Evolutionary conservation across 2,888 invertebrate genomes (phyloP).

Genomic region (Cecidostiba fungosa): DNA sequence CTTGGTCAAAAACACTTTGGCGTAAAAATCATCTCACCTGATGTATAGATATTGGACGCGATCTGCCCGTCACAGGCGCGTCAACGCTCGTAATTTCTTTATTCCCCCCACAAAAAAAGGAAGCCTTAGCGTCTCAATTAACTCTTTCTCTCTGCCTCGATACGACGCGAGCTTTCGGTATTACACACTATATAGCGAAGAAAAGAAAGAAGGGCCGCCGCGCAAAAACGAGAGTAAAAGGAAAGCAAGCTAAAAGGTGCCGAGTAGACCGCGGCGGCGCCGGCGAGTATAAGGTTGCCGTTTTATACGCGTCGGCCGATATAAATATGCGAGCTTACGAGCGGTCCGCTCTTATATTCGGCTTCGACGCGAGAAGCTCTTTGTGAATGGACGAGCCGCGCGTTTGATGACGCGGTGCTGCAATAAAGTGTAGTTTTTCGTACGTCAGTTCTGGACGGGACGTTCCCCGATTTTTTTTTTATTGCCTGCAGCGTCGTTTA

Average conservation of each 20-base stretch:
- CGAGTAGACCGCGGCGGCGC: conserved; percentile 22
- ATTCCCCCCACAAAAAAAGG: not conserved
- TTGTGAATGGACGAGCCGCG: conserved; percentile 27
- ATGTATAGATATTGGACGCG: conserved; percentile 33
- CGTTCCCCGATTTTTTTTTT: not conserved
- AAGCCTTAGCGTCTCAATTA: conserved; percentile 61
- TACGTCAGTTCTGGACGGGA: not conserved
- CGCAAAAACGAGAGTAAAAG: conserved; percentile 25
- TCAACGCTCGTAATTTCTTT: not conserved
- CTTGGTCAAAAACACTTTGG: not conserved
- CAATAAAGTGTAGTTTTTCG: conserved; percentile 49
- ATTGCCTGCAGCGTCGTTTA: not conserved
- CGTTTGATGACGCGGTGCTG: not conserved
- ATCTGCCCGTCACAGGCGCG: conserved; percentile 36
- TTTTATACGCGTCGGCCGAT: conserved; percentile 76
- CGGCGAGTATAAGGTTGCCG: conserved; percentile 75
- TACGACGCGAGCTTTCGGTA: conserved; percentile 1
- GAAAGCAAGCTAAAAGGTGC: conserved; percentile 38
- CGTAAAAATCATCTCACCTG: not conserved
- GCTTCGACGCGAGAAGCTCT: conserved; percentile 24
- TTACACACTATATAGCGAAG: conserved; percentile 33
- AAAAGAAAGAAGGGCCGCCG: conserved; percentile 9
- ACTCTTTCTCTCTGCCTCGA: conserved; percentile 21
- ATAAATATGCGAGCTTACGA: conserved; percentile 79
- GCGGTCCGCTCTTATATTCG: conserved; percentile 64